phyloP scores from a whole-genome alignment of 2,113 vertebrate genomes.

The Parus major region DNA sequence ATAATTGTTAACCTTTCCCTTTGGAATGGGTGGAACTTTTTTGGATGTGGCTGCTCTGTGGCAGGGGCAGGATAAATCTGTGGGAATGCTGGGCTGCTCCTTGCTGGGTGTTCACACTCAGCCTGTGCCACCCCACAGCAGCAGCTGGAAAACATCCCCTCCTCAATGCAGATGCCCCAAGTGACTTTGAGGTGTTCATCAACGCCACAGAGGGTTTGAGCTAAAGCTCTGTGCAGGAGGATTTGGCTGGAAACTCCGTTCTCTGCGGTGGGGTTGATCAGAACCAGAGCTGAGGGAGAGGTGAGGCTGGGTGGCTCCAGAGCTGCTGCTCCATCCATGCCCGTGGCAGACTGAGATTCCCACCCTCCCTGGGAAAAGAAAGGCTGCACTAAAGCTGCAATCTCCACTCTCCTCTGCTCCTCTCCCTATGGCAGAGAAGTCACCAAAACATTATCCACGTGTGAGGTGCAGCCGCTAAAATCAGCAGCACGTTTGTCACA shows the following conservation, averaged over 20 bases:
- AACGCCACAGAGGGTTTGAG: neutral
- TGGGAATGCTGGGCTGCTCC: neutral
- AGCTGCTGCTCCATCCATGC: neutral
- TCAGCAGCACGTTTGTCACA: fast-evolving
- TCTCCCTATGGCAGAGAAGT: neutral
- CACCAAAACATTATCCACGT: fast-evolving
- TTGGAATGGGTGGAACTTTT: neutral
- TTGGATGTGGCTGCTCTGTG: neutral
- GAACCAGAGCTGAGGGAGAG: neutral
- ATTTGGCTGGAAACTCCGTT: neutral
- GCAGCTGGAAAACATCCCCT: neutral
- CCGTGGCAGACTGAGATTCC: fast-evolving
- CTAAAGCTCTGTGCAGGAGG: neutral
- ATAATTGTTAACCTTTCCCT: neutral
- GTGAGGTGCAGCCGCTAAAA: neutral
- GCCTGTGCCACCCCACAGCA: neutral
- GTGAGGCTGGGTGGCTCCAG: neutral
- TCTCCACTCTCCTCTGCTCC: neutral
- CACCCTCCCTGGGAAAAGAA: fast-evolving
- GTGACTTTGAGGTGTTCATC: neutral
- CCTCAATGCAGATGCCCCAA: neutral
- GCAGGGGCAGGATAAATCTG: neutral
- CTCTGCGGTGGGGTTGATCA: neutral
- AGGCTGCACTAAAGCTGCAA: neutral
- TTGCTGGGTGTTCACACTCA: neutral